Percentiles rank a stretch among this genome's conserved stretches.
phyloP scores from a whole-genome alignment of 2,797 vertebrate genomes.

The Sebastes hubbsi region DNA sequence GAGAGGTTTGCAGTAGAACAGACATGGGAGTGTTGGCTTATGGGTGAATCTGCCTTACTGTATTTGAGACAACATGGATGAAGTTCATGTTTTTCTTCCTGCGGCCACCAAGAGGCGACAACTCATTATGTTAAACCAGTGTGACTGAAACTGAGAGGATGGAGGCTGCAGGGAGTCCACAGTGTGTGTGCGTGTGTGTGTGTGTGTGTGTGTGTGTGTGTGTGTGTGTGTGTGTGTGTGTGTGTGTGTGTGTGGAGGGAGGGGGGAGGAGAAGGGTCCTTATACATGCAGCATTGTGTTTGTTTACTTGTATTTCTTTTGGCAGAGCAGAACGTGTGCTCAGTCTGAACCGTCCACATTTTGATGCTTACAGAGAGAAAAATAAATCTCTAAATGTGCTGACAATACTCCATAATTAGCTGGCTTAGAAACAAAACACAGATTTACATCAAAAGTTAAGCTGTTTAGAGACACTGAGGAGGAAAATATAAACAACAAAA shows the following conservation, averaged over 20 bases:
- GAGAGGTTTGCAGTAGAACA: neutral
- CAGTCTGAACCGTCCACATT: neutral
- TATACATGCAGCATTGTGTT: neutral
- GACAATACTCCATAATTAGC: neutral
- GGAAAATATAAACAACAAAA: neutral
- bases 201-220: neutral
- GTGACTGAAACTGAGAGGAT: neutral
- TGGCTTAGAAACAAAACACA: neutral
- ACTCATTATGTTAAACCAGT: rapidly evolving
- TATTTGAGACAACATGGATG: neutral
- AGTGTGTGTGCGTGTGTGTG: neutral
- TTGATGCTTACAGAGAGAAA: too few species aligned
- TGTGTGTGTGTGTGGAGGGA: neutral
- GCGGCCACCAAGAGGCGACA: constrained; percentile 37
- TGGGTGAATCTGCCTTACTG: neutral
- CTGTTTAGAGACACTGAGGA: neutral
- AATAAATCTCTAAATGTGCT: neutral
- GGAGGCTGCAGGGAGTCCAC: neutral
- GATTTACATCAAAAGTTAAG: neutral
- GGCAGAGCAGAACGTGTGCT: neutral
- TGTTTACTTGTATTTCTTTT: neutral
- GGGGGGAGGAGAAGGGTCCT: neutral
- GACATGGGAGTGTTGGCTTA: neutral
- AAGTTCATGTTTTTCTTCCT: neutral
- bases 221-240: neutral